Evolutionary conservation across 2,797 vertebrate genomes (phyloP), one percentile per base, ranked within the genome.

Genomic region (Alosa sapidissima): DNA sequence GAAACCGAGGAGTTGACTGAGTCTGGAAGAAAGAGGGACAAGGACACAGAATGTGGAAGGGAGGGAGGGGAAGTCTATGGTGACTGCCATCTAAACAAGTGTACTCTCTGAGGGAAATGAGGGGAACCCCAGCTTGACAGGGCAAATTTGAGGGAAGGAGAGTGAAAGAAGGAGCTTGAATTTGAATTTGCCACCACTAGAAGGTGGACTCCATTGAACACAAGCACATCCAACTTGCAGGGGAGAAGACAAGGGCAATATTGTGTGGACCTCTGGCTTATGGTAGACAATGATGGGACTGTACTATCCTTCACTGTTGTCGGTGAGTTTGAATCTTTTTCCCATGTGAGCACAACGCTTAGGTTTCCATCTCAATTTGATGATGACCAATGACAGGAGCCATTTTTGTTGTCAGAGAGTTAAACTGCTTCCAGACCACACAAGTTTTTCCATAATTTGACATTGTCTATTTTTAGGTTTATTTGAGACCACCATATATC

Each of bases 231-330:
- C 28, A 52, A 7, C 2, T 89, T 91, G 92, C 90, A 87, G 81
- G 85, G 87, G 87, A 88, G 84, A 62, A 41, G 75, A 41, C 65
- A 54, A 21, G 49, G 75, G 55, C 55, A 60, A 89, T 82, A n/a
- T 89, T 86, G 58, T 87, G 85, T 85, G 36, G 72, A 78, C 72
- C 36, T 78, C 72, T 78, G 8, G 19, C 72, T 78, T 19, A 21
- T 78, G 72, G 36, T 78, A 78, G 36, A 78, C 72, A 47, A 95
- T 95, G 94, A 95, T 95, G 93, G 94, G 94, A 88, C 92, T 95
- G 82, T 95, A 95, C 91, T 95, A 94, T 90, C 93, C 92, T 90
- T 91, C 93, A 85, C 87, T 93, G 89, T 87, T 93, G 28, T 91
- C 92, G 94, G 94, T 95, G 90, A 94, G 94, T 93, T 87, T 78